Evolutionary conservation across 2,888 invertebrate genomes (phyloP).

Genomic region (Dasypogon diadema): DNA sequence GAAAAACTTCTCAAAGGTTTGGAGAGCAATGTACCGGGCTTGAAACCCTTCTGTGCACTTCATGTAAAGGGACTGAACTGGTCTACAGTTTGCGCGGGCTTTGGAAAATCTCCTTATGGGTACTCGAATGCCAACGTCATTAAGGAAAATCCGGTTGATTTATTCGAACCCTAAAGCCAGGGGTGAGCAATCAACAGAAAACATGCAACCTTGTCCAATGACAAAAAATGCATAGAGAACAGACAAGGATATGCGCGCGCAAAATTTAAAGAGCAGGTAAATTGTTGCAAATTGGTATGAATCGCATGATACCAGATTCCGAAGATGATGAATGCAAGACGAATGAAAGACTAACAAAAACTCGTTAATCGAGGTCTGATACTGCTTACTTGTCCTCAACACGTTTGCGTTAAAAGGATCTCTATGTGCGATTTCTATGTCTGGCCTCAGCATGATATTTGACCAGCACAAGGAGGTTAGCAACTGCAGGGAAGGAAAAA

Average conservation of each 20-base stretch:
- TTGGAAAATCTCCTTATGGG: neutral
- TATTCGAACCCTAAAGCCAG: conserved; percentile 12
- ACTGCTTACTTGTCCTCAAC: neutral
- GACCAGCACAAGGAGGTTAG: neutral
- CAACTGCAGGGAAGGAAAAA: conserved; percentile 3
- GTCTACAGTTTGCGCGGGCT: conserved; percentile 49
- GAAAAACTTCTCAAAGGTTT: too few relatives aligned
- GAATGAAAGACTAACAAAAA: neutral
- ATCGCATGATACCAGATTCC: conserved; percentile 15
- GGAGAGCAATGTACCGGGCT: neutral
- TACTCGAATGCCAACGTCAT: conserved; percentile 44
- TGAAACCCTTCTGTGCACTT: conserved; percentile 4
- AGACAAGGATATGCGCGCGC: conserved; percentile 51
- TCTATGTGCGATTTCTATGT: neutral
- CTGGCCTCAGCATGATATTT: neutral
- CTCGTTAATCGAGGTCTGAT: neutral
- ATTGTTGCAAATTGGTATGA: conserved; percentile 51
- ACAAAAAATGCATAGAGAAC: conserved; percentile 19
- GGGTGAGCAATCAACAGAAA: conserved; percentile 48
- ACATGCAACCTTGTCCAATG: conserved; percentile 32
- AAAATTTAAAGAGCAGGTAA: conserved; percentile 48
- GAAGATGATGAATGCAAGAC: neutral
- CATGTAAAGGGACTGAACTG: conserved; percentile 38
- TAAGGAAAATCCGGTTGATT: conserved; percentile 45
- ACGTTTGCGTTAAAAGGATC: neutral